Conservation (phyloP, 1,140 invertebrate species). For the Lasioglossum baleicum region DNA sequence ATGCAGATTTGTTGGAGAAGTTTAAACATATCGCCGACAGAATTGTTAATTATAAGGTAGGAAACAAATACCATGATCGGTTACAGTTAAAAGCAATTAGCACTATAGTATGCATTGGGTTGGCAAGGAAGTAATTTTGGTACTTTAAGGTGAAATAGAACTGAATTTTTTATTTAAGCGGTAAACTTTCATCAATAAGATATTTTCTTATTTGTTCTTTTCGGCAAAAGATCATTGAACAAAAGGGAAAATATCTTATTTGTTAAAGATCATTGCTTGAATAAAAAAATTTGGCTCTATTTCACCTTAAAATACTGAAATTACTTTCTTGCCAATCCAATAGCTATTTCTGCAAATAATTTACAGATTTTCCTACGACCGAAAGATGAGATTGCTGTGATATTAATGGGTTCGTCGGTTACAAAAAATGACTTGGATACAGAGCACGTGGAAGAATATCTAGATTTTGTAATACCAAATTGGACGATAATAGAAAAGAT, state of each 20-base stretch:
- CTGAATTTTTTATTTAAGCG: too few species aligned
- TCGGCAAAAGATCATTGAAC: too few species aligned
- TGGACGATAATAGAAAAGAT: conserved; percentile 62
- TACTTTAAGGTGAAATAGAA: too few species aligned
- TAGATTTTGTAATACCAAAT: conserved; percentile 52
- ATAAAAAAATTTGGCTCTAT: too few species aligned
- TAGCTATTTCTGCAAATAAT: background rate
- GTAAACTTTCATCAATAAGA: too few species aligned
- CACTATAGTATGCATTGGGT: background rate
- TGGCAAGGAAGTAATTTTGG: too few species aligned
- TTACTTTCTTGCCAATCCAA: too few species aligned
- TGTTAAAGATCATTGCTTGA: too few species aligned
- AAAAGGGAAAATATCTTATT: too few species aligned
- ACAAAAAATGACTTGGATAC: conserved; percentile 25
- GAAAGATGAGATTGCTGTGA: conserved; percentile 66
- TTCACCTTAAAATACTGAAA: too few species aligned
- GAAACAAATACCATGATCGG: background rate
- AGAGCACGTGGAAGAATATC: conserved; percentile 26
- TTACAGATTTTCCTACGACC: conserved; percentile 63
- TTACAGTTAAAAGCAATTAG: too few species aligned
- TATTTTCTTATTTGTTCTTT: too few species aligned
- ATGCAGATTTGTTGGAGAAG: conserved; percentile 53
- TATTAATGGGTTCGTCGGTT: conserved; percentile 60
- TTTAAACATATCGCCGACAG: conserved; percentile 55
- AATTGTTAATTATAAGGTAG: conserved; percentile 64